A percentile compares a stretch with the other conserved stretches of the same genome.
Conservation (phyloP, 1,140 invertebrate genomes). For the Agraylea sexmaculata region DNA sequence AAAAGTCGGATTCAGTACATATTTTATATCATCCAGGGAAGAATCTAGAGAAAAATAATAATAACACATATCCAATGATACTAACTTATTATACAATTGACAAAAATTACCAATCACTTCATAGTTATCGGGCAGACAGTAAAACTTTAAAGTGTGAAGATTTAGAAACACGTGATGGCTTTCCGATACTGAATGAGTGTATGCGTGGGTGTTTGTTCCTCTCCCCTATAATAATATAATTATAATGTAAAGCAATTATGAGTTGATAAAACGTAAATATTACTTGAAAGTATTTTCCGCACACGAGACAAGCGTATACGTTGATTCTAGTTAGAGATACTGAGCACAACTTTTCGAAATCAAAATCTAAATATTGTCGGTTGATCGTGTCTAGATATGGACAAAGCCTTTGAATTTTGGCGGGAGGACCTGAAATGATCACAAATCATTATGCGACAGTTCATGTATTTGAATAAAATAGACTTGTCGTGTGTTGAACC, state of each 20-base stretch:
- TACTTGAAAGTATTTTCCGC: slow-evolving; percentile 95
- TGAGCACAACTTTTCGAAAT: slow-evolving; percentile 99
- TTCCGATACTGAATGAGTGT: slow-evolving; percentile 95
- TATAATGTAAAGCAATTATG: slow-evolving; percentile 16
- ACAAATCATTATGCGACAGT: too few species aligned
- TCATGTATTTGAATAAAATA: too few species aligned
- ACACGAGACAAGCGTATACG: slow-evolving; percentile 99
- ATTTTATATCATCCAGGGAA: slow-evolving; percentile 97
- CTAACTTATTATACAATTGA: slow-evolving; percentile 8
- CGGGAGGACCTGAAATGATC: slow-evolving; percentile 29
- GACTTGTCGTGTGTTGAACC: too few species aligned
- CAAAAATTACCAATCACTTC: slow-evolving; percentile 83
- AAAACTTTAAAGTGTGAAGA: slow-evolving; percentile 94
- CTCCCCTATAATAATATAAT: slow-evolving; percentile 53
- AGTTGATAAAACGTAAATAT: slow-evolving; percentile 7
- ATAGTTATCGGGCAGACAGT: slow-evolving; percentile 99
- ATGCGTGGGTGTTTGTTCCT: slow-evolving; percentile 96
- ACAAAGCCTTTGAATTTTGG: slow-evolving; percentile 46
- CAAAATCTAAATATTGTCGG: slow-evolving; percentile 94
- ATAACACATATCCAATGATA: too few species aligned
- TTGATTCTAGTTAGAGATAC: slow-evolving; percentile 96
- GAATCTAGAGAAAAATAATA: slow-evolving; percentile 70
- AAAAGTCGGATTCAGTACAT: slow-evolving; percentile 97
- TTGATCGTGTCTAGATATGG: slow-evolving; percentile 97
- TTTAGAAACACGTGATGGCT: slow-evolving; percentile 98